Conservation (phyloP, 2,113 vertebrate genomes). For the Trematomus loennbergii region DNA sequence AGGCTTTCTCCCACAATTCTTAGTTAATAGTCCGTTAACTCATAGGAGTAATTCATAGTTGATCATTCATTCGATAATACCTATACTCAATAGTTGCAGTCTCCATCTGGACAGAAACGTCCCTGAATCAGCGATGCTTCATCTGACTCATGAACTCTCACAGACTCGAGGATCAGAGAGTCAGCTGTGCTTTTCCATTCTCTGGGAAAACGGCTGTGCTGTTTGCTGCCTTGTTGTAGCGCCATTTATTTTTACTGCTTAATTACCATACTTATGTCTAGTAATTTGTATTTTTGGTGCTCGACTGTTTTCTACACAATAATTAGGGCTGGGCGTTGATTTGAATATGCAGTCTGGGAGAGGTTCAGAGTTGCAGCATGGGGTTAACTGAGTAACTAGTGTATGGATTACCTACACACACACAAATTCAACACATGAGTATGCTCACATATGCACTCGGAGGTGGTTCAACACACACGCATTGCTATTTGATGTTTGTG, state of each 20-base stretch:
- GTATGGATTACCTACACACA: slow-evolving; percentile 36
- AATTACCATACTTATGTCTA: slow-evolving; percentile 76
- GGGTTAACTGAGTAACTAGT: slow-evolving; percentile 31
- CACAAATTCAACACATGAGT: background rate
- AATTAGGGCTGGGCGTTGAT: slow-evolving; percentile 76
- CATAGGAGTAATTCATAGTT: background rate
- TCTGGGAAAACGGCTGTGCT: slow-evolving; percentile 50
- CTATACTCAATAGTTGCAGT: background rate
- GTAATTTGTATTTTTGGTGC: slow-evolving; percentile 78
- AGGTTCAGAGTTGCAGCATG: slow-evolving; percentile 33
- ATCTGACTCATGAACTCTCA: slow-evolving; percentile 18
- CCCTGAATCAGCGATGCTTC: background rate
- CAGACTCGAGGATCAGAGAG: background rate
- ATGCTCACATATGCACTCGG: background rate
- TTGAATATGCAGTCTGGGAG: slow-evolving; percentile 61
- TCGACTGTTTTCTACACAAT: slow-evolving; percentile 73
- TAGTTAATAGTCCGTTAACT: background rate
- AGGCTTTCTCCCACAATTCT: background rate
- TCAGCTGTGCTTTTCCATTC: slow-evolving; percentile 45
- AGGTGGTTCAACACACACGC: background rate
- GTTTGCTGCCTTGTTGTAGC: slow-evolving; percentile 64
- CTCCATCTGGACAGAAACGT: background rate
- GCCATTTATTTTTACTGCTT: slow-evolving; percentile 76
- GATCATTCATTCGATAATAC: background rate
- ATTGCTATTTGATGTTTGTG: background rate